Percentiles rank a stretch among this genome's conserved stretches.
These are phyloP conservation scores for Hafferia zeledoni DNA, from an alignment of 2,797 vertebrate species.

Conservation along the genomic window DNA sequence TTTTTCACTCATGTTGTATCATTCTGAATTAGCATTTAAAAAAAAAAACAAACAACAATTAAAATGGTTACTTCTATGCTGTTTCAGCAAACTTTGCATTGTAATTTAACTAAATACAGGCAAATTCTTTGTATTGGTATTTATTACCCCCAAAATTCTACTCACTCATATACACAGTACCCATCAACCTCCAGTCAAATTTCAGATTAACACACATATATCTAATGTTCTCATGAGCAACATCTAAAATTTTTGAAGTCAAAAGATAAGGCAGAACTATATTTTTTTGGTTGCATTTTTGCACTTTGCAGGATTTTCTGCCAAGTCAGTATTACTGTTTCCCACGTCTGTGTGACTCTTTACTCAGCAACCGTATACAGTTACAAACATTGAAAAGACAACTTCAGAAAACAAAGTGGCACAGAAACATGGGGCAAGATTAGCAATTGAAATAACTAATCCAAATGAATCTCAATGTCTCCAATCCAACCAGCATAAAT, in stretches of 20 bases:
- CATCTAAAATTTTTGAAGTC: background rate
- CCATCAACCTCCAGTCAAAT: background rate
- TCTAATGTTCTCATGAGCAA: background rate
- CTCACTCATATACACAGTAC: background rate
- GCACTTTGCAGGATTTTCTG: background rate
- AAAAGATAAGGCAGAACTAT: background rate
- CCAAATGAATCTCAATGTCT: background rate
- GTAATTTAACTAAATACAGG: background rate
- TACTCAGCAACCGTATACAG: background rate
- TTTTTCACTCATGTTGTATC: background rate
- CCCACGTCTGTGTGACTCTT: background rate
- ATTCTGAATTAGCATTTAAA: background rate
- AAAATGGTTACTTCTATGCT: background rate
- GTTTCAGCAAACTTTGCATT: background rate
- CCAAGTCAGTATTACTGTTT: background rate
- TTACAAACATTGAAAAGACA: background rate
- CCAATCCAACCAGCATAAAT: background rate
- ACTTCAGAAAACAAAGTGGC: conserved; percentile 3
- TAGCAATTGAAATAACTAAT: conserved; percentile 5
- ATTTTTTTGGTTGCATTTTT: background rate
- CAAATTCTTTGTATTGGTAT: background rate
- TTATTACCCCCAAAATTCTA: background rate
- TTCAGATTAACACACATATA: background rate
- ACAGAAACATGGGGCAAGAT: background rate
- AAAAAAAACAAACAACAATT: too few relatives aligned